Base-by-base conservation (phyloP, 1,140 invertebrate genomes). In the Nasonia longicornis region DNA sequence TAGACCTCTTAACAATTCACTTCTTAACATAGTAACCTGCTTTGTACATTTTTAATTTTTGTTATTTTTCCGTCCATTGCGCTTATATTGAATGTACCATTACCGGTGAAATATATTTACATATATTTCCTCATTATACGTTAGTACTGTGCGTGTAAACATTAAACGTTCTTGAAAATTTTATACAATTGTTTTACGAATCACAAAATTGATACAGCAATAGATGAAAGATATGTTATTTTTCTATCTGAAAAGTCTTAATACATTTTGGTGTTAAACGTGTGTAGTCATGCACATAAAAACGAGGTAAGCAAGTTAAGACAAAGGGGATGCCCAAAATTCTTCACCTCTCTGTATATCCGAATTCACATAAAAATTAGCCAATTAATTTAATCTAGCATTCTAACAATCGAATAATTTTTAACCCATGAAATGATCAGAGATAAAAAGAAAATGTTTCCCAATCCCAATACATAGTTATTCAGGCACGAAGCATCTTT, bases 231-330 rank as follows among this genome's bases (percentile, higher is more conserved):
- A 71, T 71, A 38, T 42, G 29, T 71, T 71, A 35, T 14, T 42
- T 31, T n/a, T 12, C 26, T 38, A 71, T 42, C 20, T 38, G 29
- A 16, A 71, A 35, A 71, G 35, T 71, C 35, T 67, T 67, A 67
- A 67, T 67, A 67, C n/a, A 67, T 67, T 67, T 67, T 67, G 66
- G 66, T 67, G 66, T 67, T 67, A n/a, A 67, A 67, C 66, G 31
- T 38, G 14, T 71, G 16, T 58, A 58, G 52, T 58, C 52, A 58
- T 58, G 16, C n/a, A 20, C 16, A 67, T 67, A 29, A 16, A 67
- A 67, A 67, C 20, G 64, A 67, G 26, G 29, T 67, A 67, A 67
- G 8, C 64, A 12, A 67, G 26, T n/a, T 67, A 12, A 67, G 52
- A 58, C 16, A 58, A 58, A 58, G 16, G 6, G 29, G 64, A 29